A percentile compares a stretch with the other conserved stretches of the same genome.
Conservation (phyloP, 2,113 vertebrate species). For the Campylorhamphus procurvoides region DNA sequence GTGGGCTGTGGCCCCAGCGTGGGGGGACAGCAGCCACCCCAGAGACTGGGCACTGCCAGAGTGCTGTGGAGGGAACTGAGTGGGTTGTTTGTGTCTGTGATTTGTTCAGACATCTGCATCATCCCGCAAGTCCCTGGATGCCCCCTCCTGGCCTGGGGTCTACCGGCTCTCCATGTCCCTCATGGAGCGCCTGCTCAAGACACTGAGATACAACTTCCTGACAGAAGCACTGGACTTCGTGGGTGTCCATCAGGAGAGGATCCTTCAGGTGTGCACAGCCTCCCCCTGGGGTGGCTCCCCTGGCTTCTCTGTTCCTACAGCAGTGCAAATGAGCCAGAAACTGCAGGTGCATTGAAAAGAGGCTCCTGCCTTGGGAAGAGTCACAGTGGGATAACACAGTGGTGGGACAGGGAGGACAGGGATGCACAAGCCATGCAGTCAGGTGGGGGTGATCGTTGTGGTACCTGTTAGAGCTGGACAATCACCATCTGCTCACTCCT, state of each 20-base stretch:
- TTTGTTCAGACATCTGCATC: conserved; percentile 73
- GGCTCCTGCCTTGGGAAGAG: not conserved
- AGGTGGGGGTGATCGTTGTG: not conserved
- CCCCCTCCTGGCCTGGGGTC: conserved; percentile 92
- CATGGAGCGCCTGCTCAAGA: conserved; percentile 95
- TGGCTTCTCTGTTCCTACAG: not conserved
- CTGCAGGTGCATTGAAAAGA: not conserved
- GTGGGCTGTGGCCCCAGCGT: not conserved
- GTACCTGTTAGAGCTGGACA: not conserved
- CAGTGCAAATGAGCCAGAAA: not conserved
- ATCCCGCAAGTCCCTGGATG: conserved; percentile 88
- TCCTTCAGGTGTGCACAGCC: conserved; percentile 84
- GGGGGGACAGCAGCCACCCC: not conserved
- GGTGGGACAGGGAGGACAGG: not conserved
- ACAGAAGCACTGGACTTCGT: conserved; percentile 94
- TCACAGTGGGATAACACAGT: not conserved
- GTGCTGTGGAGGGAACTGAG: not conserved
- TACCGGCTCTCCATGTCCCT: conserved; percentile 93
- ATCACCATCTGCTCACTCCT: not conserved
- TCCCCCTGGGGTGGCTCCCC: not conserved
- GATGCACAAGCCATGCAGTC: no score
- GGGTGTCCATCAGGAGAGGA: conserved; percentile 95
- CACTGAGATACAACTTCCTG: conserved; percentile 94
- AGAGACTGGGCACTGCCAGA: not conserved
- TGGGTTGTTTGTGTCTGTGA: accelerated